Evolutionary conservation across 1,140 invertebrate species (phyloP).

Genomic region (Ceratoteleas bidentatus): DNA sequence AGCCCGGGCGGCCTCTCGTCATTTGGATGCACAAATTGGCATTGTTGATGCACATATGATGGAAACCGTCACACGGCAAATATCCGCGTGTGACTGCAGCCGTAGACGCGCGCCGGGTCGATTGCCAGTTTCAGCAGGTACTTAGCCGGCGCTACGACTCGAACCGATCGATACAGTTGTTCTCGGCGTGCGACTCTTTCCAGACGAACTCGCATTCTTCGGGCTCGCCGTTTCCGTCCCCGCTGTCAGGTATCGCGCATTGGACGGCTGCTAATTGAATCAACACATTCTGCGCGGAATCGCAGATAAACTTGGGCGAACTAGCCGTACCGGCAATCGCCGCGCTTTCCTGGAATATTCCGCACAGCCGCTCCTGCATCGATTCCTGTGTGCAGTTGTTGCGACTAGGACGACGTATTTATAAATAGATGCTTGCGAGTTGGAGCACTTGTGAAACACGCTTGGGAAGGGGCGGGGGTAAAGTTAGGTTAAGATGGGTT

Average conservation of each 20-base stretch:
- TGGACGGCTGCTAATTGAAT: slow-evolving; percentile 44
- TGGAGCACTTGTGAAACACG: too few relatives aligned
- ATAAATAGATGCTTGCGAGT: too few relatives aligned
- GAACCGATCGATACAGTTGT: slow-evolving; percentile 63
- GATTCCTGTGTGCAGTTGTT: too few relatives aligned
- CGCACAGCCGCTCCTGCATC: background rate
- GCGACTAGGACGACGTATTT: too few relatives aligned
- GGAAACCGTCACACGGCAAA: slow-evolving; percentile 10
- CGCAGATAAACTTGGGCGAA: slow-evolving; percentile 11
- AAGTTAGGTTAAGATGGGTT: too few relatives aligned
- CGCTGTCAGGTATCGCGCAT: slow-evolving; percentile 38
- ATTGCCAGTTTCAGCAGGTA: slow-evolving; percentile 62
- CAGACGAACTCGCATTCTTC: slow-evolving; percentile 54
- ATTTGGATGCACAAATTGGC: slow-evolving; percentile 22
- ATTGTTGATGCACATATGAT: slow-evolving; percentile 19
- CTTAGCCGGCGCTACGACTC: slow-evolving; percentile 60
- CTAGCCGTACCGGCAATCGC: background rate
- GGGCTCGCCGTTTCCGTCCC: slow-evolving; percentile 21
- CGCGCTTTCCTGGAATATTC: background rate
- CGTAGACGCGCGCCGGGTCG: slow-evolving; percentile 51
- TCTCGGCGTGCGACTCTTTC: slow-evolving; percentile 54
- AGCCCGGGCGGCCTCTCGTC: background rate
- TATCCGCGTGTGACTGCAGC: slow-evolving; percentile 40
- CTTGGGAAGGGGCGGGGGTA: too few relatives aligned
- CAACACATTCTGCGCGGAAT: slow-evolving; percentile 31